phyloP scores from a whole-genome alignment of 1,140 invertebrate species.

The Idris sp. region DNA sequence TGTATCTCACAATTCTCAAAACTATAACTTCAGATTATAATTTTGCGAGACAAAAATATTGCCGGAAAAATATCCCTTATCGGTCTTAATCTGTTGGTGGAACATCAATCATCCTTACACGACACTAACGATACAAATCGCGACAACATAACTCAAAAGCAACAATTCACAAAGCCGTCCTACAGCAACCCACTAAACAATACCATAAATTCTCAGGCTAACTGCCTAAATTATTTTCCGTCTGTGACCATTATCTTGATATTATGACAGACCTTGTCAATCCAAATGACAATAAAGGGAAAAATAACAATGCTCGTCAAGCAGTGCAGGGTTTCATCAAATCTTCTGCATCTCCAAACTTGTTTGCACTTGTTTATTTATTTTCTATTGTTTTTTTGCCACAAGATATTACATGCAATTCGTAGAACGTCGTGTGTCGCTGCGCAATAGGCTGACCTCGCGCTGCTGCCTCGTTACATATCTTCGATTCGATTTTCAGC shows the following conservation, averaged over 20 bases:
- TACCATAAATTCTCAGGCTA: constrained; percentile 29
- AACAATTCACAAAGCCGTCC: constrained; percentile 17
- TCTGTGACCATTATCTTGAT: constrained; percentile 28
- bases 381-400: too few relatives aligned
- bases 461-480: constrained; percentile 45
- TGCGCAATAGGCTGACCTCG: constrained; percentile 49
- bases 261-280: constrained; percentile 24
- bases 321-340: too few relatives aligned
- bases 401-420: too few relatives aligned
- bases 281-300: constrained; percentile 10
- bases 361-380: too few relatives aligned
- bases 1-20: too few relatives aligned
- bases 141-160: constrained; percentile 46
- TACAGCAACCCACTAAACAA: constrained; percentile 24
- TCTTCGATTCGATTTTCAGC: constrained; percentile 51
- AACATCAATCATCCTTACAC: constrained; percentile 37
- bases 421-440: constrained; percentile 41
- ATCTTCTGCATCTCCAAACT: too few relatives aligned
- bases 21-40: too few relatives aligned
- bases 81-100: constrained; percentile 2
- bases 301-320: constrained; percentile 23
- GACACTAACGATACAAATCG: constrained; percentile 51
- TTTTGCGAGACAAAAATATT: not conserved
- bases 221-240: constrained; percentile 44
- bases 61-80: not conserved